These are phyloP conservation scores for Temnothorax nylanderi DNA, from an alignment of 1,140 invertebrate genomes.

Conservation along the genomic window DNA sequence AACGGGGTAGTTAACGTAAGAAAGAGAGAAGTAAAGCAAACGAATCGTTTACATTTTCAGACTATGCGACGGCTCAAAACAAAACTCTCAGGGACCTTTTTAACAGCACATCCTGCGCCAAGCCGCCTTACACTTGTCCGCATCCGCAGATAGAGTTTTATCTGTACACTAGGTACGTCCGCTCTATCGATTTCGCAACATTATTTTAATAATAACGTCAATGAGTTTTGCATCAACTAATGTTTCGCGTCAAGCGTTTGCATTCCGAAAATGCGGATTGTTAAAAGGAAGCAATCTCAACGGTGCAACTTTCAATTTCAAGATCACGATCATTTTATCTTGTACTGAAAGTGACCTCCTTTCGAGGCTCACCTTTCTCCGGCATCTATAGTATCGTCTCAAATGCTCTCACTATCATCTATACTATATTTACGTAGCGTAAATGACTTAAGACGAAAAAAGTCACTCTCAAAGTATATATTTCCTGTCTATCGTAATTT, in stretches of 20 bases:
- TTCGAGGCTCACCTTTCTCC: conserved; percentile 82
- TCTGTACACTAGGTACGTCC: conserved; percentile 91
- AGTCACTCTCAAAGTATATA: background rate
- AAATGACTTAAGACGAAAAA: background rate
- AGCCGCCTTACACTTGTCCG: conserved; percentile 92
- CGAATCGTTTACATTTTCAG: conserved; percentile 65
- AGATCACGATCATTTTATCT: conserved; percentile 84
- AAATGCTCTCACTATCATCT: conserved; percentile 60
- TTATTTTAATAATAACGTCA: background rate
- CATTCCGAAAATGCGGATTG: background rate
- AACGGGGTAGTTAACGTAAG: no score
- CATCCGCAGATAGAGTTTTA: conserved; percentile 93
- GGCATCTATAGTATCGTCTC: conserved; percentile 46
- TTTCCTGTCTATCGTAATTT: conserved; percentile 65
- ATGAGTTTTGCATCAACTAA: background rate
- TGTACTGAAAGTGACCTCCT: conserved; percentile 84
- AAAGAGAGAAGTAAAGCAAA: background rate
- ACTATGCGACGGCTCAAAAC: conserved; percentile 79
- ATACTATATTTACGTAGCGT: conserved; percentile 49
- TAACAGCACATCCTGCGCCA: conserved; percentile 93
- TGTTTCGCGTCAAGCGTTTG: background rate
- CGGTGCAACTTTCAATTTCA: conserved; percentile 80
- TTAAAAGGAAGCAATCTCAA: background rate
- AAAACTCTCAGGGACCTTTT: conserved; percentile 89
- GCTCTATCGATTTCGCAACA: background rate